Percentiles rank a stretch among this genome's conserved stretches.
phyloP scores from a whole-genome alignment of 2,888 invertebrate species.

The Brachypalpus laphriformis region DNA sequence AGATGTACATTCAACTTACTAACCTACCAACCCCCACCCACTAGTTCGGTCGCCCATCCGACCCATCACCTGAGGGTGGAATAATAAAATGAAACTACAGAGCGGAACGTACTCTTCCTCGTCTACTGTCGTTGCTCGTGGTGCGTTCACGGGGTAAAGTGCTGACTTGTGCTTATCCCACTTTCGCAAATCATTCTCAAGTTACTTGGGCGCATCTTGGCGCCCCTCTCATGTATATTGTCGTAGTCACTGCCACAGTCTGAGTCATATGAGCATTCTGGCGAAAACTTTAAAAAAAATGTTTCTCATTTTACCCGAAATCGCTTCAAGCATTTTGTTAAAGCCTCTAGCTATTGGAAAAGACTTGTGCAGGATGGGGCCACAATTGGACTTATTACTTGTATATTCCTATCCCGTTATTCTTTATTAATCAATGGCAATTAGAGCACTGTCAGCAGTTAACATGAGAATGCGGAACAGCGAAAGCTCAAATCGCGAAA shows the following conservation, averaged over 20 bases:
- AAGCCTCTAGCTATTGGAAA: conserved; percentile 42
- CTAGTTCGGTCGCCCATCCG: background rate
- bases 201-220: conserved; percentile 54
- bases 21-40: conserved; percentile 8
- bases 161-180: conserved; percentile 67
- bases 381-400: conserved; percentile 44
- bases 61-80: conserved; percentile 29
- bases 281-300: background rate
- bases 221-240: conserved; percentile 21
- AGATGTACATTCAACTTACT: conserved; percentile 25
- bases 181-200: conserved; percentile 69
- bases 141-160: conserved; percentile 47
- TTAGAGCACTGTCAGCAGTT: conserved; percentile 46
- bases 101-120: background rate
- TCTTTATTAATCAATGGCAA: conserved; percentile 57
- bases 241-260: conserved; percentile 17
- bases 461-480: conserved; percentile 61
- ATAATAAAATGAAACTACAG: conserved; percentile 26
- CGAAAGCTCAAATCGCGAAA: conserved; percentile 38
- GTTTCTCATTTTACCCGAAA: conserved; percentile 44
- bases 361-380: conserved; percentile 27
- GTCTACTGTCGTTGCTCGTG: background rate
- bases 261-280: conserved; percentile 18
- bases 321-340: conserved; percentile 45
- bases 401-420: conserved; percentile 14